These are phyloP conservation scores for Mus caroli DNA, from an alignment of 2,797 vertebrate genomes.

Conservation along the genomic window DNA sequence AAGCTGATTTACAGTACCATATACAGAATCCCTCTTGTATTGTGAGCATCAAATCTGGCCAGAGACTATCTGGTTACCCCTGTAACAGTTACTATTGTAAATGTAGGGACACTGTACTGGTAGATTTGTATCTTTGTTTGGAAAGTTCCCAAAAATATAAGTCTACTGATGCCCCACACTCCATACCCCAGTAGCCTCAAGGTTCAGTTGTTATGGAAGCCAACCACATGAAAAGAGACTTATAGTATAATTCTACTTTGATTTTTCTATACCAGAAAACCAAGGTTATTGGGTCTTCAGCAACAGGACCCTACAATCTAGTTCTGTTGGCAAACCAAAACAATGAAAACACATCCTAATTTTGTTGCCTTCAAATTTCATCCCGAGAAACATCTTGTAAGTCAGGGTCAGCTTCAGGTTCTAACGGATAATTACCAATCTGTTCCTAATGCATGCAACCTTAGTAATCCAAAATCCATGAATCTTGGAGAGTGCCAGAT, in stretches of 20 bases:
- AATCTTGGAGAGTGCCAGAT: neutral
- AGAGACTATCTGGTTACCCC: neutral
- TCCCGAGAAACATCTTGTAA: neutral
- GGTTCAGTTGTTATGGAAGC: neutral
- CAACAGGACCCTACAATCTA: neutral
- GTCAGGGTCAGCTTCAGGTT: neutral
- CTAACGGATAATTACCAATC: neutral
- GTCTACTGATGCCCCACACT: no score
- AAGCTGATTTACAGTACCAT: neutral
- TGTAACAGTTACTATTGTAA: neutral
- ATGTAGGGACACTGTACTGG: neutral
- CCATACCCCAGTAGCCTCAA: no score
- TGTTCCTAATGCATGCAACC: neutral
- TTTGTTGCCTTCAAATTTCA: neutral
- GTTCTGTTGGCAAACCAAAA: neutral
- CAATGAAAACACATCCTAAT: neutral
- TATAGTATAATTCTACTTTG: neutral
- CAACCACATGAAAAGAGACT: neutral
- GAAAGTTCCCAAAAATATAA: neutral
- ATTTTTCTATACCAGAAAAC: neutral
- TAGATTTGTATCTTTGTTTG: neutral
- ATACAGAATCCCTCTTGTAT: neutral
- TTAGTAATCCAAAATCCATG: neutral
- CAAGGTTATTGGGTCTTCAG: neutral
- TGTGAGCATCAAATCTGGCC: neutral